Percentiles rank a stretch among this genome's conserved stretches.
Conservation (phyloP, 1,140 invertebrate genomes). For the Ips nitidus region DNA sequence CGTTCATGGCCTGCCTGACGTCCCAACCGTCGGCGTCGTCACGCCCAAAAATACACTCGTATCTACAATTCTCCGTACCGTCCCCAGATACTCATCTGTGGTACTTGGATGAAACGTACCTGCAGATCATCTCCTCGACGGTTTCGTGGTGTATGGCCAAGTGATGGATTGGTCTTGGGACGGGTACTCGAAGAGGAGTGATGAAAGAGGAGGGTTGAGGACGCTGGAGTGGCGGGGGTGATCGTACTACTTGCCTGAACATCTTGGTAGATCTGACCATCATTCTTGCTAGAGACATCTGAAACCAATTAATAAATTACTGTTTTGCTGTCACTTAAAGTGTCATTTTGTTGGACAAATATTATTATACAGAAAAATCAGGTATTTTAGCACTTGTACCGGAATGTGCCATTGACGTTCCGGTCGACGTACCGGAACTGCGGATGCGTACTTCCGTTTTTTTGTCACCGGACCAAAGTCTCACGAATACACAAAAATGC, state of each 20-base stretch:
- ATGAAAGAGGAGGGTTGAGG: background rate
- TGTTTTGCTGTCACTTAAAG: background rate
- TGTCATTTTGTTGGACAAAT: background rate
- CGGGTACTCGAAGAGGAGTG: background rate
- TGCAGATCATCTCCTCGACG: constrained; percentile 41
- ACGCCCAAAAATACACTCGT: constrained; percentile 56
- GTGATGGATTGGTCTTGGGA: constrained; percentile 12
- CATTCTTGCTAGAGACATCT: constrained; percentile 28
- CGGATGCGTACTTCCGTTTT: constrained; percentile 5
- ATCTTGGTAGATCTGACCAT: constrained; percentile 5
- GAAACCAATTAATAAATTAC: constrained; percentile 7
- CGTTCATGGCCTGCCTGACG: constrained; percentile 62
- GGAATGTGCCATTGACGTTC: constrained; percentile 15
- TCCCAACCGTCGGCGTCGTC: constrained; percentile 73
- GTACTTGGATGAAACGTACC: constrained; percentile 15
- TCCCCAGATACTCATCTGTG: background rate
- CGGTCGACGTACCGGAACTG: constrained; percentile 1
- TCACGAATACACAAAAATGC: too few species aligned
- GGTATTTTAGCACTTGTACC: constrained; percentile 1
- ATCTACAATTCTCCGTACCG: constrained; percentile 37
- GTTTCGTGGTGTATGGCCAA: constrained; percentile 27
- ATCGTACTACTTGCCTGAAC: constrained; percentile 30
- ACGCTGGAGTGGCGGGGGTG: background rate
- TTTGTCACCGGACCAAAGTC: background rate
- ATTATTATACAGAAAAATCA: background rate